Conservation (phyloP, 2,113 vertebrate genomes). For the Campylomormyrus tamandua region DNA sequence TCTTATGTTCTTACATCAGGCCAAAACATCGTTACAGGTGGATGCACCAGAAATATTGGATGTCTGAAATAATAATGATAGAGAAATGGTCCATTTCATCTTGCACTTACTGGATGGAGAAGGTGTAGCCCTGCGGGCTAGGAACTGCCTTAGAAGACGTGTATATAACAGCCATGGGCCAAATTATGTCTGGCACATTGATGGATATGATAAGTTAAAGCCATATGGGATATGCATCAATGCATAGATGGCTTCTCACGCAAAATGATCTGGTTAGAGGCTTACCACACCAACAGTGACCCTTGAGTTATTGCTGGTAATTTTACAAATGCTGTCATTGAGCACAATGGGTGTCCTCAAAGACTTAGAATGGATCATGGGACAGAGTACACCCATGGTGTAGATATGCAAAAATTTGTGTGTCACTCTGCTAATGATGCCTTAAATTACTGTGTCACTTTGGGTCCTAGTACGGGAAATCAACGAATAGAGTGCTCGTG, state of each 20-base stretch:
- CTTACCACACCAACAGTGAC: too few relatives aligned
- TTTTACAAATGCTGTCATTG: slow-evolving; percentile 18
- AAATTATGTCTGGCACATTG: too few relatives aligned
- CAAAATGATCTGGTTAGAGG: too few relatives aligned
- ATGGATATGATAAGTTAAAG: too few relatives aligned
- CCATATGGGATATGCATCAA: too few relatives aligned
- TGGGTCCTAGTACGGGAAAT: slow-evolving; percentile 15
- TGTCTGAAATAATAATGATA: neutral
- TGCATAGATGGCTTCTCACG: too few relatives aligned
- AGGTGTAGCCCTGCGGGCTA: neutral
- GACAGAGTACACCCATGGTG: neutral
- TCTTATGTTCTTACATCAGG: too few relatives aligned
- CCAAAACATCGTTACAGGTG: neutral
- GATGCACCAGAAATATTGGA: neutral
- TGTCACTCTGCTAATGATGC: neutral
- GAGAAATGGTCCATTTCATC: neutral
- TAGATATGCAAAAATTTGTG: neutral
- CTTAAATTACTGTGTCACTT: neutral
- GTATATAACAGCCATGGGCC: neutral
- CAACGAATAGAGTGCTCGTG: slow-evolving; percentile 17
- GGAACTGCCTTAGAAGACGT: neutral
- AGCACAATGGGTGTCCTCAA: slow-evolving; percentile 10
- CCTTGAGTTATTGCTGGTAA: neutral
- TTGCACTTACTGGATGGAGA: neutral
- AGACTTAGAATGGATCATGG: slow-evolving; percentile 22